Conservation (phyloP, 2,888 invertebrate genomes). For the Dryocosmus kuriphilus region DNA sequence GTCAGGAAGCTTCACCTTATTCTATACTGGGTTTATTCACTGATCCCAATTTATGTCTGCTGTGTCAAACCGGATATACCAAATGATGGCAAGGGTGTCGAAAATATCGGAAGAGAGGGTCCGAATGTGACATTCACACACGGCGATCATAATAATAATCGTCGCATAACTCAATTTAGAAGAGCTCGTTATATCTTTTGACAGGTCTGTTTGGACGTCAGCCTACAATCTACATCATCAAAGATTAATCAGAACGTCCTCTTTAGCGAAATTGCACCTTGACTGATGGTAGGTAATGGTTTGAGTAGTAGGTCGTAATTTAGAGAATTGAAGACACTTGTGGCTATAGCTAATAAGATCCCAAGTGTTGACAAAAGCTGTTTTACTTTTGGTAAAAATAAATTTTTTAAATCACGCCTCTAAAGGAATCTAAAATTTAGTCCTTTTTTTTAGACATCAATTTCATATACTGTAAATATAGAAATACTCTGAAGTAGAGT, state of each 20-base stretch:
- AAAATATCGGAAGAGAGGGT: not conserved
- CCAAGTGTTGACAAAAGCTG: not conserved
- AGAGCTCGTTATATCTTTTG: slow-evolving; percentile 11
- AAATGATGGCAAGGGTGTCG: not conserved
- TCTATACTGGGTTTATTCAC: not conserved
- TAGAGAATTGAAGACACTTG: slow-evolving; percentile 1
- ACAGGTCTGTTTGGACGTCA: slow-evolving; percentile 9
- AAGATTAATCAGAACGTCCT: slow-evolving; percentile 30
- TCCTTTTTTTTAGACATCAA: too few species aligned
- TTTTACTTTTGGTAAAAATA: not conserved
- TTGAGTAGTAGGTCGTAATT: slow-evolving; percentile 5
- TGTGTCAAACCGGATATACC: not conserved
- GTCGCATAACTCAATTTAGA: slow-evolving; percentile 19
- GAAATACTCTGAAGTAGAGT: not conserved
- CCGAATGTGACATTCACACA: not conserved
- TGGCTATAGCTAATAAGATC: not conserved
- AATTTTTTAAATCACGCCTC: not conserved
- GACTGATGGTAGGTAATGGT: not conserved
- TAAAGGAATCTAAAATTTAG: too few species aligned
- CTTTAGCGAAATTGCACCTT: slow-evolving; percentile 12
- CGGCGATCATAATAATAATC: slow-evolving; percentile 15
- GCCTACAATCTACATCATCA: not conserved
- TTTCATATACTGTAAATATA: too few species aligned
- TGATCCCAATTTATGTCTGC: not conserved
- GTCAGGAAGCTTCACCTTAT: not conserved